Evolutionary conservation across 2,113 vertebrate species (phyloP).

Genomic region (Oophaga pumilio): DNA sequence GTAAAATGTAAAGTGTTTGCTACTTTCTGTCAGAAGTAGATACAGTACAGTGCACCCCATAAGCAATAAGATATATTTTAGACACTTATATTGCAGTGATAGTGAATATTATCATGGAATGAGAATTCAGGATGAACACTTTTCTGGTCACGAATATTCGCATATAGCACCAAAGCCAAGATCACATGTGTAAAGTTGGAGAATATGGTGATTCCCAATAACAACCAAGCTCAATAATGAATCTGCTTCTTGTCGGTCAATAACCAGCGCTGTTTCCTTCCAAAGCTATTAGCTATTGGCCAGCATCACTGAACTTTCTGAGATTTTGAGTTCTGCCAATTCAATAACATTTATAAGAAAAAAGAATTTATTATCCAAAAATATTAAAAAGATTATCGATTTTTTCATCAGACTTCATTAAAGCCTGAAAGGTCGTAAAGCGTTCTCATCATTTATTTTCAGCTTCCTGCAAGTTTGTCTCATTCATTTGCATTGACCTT

Average conservation of each 20-base stretch:
- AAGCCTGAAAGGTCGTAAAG: constrained; percentile 21
- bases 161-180: no score
- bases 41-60: neutral
- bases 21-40: neutral
- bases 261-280: no score
- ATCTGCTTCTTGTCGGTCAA: no score
- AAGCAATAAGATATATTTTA: neutral
- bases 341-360: constrained; percentile 11
- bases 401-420: neutral
- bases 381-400: no score
- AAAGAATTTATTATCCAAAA: no score
- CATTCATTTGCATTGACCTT: constrained; percentile 47
- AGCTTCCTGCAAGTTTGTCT: constrained; percentile 13
- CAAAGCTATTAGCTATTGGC: neutral
- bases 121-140: no score
- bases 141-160: neutral
- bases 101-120: no score
- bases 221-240: no score
- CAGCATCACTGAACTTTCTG: neutral
- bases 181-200: no score
- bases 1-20: no score
- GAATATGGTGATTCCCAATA: no score
- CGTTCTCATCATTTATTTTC: constrained; percentile 36
- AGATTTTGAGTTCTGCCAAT: neutral
- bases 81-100: neutral